These are phyloP conservation scores for Paramormyrops kingsleyae DNA, from an alignment of 2,113 vertebrate genomes.

Conservation along the genomic window DNA sequence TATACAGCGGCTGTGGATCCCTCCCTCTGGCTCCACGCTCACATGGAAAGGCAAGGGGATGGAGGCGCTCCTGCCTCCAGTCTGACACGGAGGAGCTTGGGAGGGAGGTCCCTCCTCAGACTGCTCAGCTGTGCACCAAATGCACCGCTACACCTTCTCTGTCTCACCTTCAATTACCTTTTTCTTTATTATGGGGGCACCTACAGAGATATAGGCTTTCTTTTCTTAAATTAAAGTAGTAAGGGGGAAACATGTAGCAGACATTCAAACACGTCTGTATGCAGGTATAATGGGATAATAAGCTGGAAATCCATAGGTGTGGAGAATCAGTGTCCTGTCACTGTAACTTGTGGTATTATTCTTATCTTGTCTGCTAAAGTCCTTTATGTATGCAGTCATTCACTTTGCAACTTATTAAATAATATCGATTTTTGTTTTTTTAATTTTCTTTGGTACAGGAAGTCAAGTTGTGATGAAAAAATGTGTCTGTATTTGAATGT, in stretches of 20 bases:
- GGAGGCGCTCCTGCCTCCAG: slow-evolving; percentile 16
- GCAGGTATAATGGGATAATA: neutral
- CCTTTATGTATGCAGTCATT: neutral
- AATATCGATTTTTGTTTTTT: neutral
- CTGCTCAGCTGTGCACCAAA: slow-evolving; percentile 31
- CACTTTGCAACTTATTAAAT: neutral
- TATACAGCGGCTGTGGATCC: slow-evolving; percentile 52
- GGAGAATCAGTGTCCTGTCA: neutral
- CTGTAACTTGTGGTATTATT: neutral
- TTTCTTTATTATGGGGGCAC: neutral
- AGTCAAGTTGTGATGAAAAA: neutral
- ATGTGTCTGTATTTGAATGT: neutral
- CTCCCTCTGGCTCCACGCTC: slow-evolving; percentile 35
- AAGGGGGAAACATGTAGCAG: neutral
- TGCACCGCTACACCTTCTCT: slow-evolving; percentile 19
- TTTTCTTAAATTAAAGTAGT: neutral
- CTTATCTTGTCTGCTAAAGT: neutral
- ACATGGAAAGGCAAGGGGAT: slow-evolving; percentile 23
- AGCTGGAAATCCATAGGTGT: neutral
- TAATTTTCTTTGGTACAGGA: neutral
- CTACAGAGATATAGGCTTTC: neutral
- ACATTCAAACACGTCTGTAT: neutral
- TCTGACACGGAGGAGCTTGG: slow-evolving; percentile 3
- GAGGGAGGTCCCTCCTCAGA: slow-evolving; percentile 50
- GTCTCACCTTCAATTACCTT: neutral